A percentile compares a stretch with the other conserved stretches of the same genome.
These are phyloP conservation scores for Acrossocheilus fasciatus DNA, from an alignment of 2,797 vertebrate species.

Conservation along the genomic window DNA sequence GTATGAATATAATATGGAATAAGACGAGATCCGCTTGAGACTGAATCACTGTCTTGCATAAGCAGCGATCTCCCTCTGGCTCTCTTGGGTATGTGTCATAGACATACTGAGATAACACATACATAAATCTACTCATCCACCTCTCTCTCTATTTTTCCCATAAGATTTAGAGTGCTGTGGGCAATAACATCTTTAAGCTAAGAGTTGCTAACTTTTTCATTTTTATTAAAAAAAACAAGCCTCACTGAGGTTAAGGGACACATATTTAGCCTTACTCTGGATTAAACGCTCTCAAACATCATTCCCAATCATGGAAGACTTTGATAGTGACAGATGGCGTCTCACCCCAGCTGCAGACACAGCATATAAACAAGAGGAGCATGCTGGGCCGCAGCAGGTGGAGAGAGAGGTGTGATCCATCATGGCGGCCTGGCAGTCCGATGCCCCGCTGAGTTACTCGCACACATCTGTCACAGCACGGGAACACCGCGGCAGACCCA, in stretches of 20 bases:
- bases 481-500: neutral
- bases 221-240: neutral
- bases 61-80: constrained; percentile 38
- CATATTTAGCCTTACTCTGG: neutral
- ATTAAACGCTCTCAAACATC: neutral
- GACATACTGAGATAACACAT: constrained; percentile 23
- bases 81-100: constrained; percentile 42
- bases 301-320: constrained; percentile 21
- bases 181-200: neutral
- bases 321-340: constrained; percentile 45
- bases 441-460: constrained; percentile 1
- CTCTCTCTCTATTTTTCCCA: neutral
- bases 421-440: constrained; percentile 32
- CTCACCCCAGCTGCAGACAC: constrained; percentile 32
- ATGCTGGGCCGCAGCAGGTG: constrained; percentile 32
- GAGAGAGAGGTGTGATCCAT: constrained; percentile 48
- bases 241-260: constrained; percentile 2
- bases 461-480: constrained; percentile 46
- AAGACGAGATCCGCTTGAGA: neutral
- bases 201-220: neutral
- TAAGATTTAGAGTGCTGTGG: neutral
- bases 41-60: constrained; percentile 58
- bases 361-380: constrained; percentile 48
- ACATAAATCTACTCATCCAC: neutral
- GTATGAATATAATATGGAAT: constrained; percentile 8